A percentile compares a stretch with the other conserved stretches of the same genome.
phyloP scores from a whole-genome alignment of 2,113 vertebrate species.

The Microcebus ravelobensis region DNA sequence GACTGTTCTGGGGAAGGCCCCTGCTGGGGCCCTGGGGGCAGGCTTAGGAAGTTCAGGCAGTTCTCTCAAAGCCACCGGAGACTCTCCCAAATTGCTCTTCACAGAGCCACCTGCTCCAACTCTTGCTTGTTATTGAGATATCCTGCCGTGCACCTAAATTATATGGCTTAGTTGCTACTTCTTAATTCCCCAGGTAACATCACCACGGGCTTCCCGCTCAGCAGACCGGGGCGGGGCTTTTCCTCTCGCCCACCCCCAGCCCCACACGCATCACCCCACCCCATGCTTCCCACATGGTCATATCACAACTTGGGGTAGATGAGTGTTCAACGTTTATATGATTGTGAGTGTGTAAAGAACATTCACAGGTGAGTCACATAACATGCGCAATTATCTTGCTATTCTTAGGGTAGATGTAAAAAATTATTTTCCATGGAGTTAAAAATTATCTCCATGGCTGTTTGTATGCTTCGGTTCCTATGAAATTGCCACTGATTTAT shows the following conservation, averaged over 20 bases:
- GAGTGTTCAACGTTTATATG: neutral
- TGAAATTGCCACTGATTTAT: neutral
- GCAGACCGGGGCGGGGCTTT: neutral
- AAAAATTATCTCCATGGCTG: neutral
- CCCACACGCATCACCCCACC: neutral
- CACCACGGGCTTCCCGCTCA: neutral
- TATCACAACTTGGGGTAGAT: neutral
- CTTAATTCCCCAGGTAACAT: neutral
- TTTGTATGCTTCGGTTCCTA: neutral
- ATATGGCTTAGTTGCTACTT: neutral
- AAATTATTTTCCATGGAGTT: neutral
- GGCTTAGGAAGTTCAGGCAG: no score
- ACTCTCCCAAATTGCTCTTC: neutral
- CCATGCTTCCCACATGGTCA: neutral
- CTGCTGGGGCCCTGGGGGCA: neutral
- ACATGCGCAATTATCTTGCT: neutral
- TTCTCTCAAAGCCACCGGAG: neutral
- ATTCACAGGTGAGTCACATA: neutral
- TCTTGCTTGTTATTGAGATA: neutral
- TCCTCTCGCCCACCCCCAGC: neutral
- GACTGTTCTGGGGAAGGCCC: neutral
- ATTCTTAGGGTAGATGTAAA: neutral
- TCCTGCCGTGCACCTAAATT: neutral
- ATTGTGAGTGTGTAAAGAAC: neutral
- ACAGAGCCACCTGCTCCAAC: neutral